phyloP scores from a whole-genome alignment of 2,797 vertebrate species.

The Distichodus sexfasciatus region DNA sequence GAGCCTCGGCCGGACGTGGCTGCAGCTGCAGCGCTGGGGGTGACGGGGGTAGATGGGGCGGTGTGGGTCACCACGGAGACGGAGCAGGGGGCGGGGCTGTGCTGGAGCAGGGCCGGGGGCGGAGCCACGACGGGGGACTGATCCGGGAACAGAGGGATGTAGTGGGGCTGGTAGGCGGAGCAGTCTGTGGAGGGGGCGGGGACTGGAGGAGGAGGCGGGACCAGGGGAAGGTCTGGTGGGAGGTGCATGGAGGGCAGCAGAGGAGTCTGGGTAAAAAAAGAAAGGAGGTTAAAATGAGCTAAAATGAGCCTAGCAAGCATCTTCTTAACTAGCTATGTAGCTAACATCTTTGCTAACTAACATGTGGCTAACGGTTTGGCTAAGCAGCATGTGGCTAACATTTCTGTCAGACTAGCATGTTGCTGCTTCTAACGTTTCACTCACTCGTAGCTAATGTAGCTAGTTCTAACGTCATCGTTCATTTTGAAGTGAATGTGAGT shows the following conservation, averaged over 20 bases:
- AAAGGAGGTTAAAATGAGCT: neutral
- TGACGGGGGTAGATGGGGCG: constrained; percentile 75
- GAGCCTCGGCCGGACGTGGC: too few species aligned
- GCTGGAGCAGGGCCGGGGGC: constrained; percentile 53
- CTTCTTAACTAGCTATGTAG: too few species aligned
- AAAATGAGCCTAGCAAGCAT: too few species aligned
- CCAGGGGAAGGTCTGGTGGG: constrained; percentile 62
- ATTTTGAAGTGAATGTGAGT: constrained; percentile 48
- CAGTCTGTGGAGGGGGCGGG: constrained; percentile 62
- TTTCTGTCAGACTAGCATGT: too few species aligned
- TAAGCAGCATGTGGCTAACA: too few species aligned
- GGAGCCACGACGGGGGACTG: constrained; percentile 56
- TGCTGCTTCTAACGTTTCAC: too few species aligned
- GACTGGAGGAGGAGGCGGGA: constrained; percentile 61
- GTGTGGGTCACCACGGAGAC: constrained; percentile 80
- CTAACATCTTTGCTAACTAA: too few species aligned
- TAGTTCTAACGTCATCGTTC: neutral
- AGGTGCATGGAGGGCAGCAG: constrained; percentile 67
- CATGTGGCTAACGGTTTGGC: too few species aligned
- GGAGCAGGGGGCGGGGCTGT: constrained; percentile 52
- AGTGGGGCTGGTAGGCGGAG: constrained; percentile 73
- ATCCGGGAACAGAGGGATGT: constrained; percentile 76
- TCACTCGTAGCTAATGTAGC: too few species aligned
- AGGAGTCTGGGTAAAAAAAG: constrained; percentile 44
- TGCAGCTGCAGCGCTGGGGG: constrained; percentile 74